Percentiles rank a stretch among this genome's conserved stretches.
These are phyloP conservation scores for Anagyrus pseudococci DNA, from an alignment of 2,888 invertebrate genomes.

Conservation along the genomic window DNA sequence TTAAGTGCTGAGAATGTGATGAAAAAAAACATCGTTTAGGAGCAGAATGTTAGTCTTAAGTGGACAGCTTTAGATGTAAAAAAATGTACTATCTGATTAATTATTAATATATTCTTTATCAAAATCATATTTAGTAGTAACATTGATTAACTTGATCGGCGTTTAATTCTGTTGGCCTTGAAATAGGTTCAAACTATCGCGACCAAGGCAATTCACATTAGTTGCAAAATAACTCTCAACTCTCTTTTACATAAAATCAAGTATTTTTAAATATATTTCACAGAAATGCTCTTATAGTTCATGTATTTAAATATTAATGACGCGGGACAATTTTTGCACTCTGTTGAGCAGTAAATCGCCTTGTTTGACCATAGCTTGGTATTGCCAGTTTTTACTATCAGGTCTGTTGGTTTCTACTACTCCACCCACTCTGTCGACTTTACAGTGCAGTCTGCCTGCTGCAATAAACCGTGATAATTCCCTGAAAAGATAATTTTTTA, in stretches of 20 bases:
- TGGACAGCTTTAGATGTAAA: constrained; percentile 5
- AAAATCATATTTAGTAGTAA: constrained; percentile 28
- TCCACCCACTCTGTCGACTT: constrained; percentile 95
- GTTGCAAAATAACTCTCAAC: constrained; percentile 25
- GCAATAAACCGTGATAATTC: constrained; percentile 91
- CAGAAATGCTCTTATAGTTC: constrained; percentile 5
- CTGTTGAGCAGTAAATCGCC: constrained; percentile 97
- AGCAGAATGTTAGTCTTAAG: too few species aligned
- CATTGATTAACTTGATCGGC: constrained; percentile 15
- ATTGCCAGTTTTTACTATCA: constrained; percentile 88
- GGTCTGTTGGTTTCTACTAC: constrained; percentile 96
- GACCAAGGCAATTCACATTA: neutral
- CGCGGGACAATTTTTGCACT: constrained; percentile 97
- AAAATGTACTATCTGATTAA: constrained; percentile 10
- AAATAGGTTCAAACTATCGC: constrained; percentile 1
- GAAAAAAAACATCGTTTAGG: too few species aligned
- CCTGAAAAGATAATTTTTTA: constrained; percentile 62
- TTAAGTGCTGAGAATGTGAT: too few species aligned
- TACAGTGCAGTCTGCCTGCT: constrained; percentile 95
- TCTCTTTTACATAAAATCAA: constrained; percentile 6
- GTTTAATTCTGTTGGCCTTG: constrained; percentile 1
- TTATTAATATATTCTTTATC: constrained; percentile 30
- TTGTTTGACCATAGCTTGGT: constrained; percentile 98
- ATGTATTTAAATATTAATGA: constrained; percentile 89
- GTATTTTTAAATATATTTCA: constrained; percentile 14